Base-by-base conservation (phyloP, 1,140 invertebrate species). In the Sarcophaga peregrina region DNA sequence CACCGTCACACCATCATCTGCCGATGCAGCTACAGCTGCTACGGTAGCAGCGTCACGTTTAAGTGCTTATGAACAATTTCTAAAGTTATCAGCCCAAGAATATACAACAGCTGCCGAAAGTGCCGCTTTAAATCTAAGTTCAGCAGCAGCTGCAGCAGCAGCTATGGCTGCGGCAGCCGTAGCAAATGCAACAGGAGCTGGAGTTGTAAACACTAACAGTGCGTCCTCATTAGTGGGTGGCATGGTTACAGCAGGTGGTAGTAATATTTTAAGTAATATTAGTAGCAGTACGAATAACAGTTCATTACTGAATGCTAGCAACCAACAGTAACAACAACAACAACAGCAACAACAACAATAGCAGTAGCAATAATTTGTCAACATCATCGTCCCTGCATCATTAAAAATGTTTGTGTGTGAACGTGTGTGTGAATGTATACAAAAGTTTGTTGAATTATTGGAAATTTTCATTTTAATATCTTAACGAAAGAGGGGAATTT, bases 1-100 rank as follows among this genome's bases (percentile, higher is more conserved):
- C 25, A 37, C 52, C 11, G 74, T 48, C 13, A 47, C 75, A 17
- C 37, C 48, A 47, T 58, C 20, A 17, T 62, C 80, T 58, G 48
- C 47, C 46, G 46, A 20, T 13, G 48, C 82, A 45, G 20, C 83
- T 74, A 5, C 82, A 17, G 10, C 83, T 82, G 15, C 85, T 82
- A n/a, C 80, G 72, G 9, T 83, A 85, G 5, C 85, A 83, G 46
- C 83, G 6, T n/a, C 82, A 46, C 87, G 87, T 20, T 83, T 87
- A 4, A 84, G 62, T 62, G 86, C 83, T n/a, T 89, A 87, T 72
- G 88, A 89, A 47, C 87, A 88, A 73, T 89, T 89, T 83, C 81
- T 89, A 8, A 89, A 88, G 82, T 52, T 89, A 47, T 89, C 85
- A 68, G 85, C 86, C 5, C 85, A 87, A 15, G 86, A 89, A n/a